Evolutionary conservation across 2,888 invertebrate genomes (phyloP).

Genomic region (Anthrax anthrax): DNA sequence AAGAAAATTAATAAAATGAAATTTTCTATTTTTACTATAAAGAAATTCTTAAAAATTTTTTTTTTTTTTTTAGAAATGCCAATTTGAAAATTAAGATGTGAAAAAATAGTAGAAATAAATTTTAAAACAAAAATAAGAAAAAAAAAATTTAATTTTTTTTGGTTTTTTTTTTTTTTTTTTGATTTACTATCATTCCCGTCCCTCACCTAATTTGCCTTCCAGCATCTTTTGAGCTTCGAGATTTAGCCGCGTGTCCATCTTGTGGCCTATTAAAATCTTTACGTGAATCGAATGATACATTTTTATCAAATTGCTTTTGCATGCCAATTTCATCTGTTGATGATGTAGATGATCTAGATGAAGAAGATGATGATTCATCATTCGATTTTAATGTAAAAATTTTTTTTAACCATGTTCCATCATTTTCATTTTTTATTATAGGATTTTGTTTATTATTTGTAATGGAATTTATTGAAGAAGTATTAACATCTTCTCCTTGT

Average conservation of each 20-base stretch:
- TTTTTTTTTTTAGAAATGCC: too few species aligned
- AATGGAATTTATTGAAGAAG: conserved; percentile 15
- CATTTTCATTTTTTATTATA: conserved; percentile 18
- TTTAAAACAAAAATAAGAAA: too few species aligned
- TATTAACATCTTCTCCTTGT: conserved; percentile 8
- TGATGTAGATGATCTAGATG: neutral
- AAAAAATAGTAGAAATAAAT: too few species aligned
- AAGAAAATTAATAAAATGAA: too few species aligned
- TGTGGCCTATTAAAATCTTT: conserved; percentile 33
- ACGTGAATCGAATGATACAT: conserved; percentile 20
- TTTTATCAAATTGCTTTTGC: conserved; percentile 28
- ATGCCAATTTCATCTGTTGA: neutral
- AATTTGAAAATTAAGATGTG: too few species aligned
- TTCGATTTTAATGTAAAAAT: conserved; percentile 25
- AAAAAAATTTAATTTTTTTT: too few species aligned
- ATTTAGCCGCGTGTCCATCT: conserved; percentile 28
- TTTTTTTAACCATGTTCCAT: conserved; percentile 33
- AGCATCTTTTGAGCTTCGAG: conserved; percentile 24
- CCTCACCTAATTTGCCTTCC: conserved; percentile 39
- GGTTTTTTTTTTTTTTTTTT: too few species aligned
- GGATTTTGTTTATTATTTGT: conserved; percentile 21
- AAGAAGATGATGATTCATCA: conserved; percentile 13
- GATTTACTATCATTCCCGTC: conserved; percentile 19
- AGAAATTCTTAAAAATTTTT: too few species aligned
- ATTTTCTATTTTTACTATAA: too few species aligned